A percentile compares a stretch with the other conserved stretches of the same genome.
Evolutionary conservation across 2,113 vertebrate species (phyloP).

Genomic region (Cromileptes altivelis): DNA sequence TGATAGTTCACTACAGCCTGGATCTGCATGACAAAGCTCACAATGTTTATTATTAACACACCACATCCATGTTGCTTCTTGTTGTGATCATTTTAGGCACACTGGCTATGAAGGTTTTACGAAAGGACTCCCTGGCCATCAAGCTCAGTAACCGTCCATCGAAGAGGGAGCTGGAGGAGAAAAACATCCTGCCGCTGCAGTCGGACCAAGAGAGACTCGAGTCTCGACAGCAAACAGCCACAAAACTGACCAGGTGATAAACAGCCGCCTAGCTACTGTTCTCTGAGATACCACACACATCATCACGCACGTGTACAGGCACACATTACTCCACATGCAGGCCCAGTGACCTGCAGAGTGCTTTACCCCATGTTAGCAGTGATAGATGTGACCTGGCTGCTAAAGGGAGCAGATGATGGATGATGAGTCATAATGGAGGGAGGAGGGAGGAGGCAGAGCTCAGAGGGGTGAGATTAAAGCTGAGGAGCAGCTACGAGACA

Average conservation of each 20-base stretch:
- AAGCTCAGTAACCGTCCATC: constrained; percentile 98
- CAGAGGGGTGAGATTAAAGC: constrained; percentile 2
- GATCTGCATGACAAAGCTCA: too few species aligned
- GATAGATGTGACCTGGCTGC: constrained; percentile 28
- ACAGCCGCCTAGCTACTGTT: not conserved
- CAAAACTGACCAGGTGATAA: constrained; percentile 94
- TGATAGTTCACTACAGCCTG: too few species aligned
- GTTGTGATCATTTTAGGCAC: constrained; percentile 83
- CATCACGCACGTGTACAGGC: not conserved
- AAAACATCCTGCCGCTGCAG: constrained; percentile 97
- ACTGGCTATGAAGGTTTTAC: constrained; percentile 94
- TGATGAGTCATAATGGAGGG: constrained; percentile 14
- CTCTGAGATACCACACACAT: not conserved
- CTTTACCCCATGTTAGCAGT: not conserved
- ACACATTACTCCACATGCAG: not conserved
- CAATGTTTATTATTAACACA: not conserved
- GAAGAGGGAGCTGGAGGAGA: constrained; percentile 95
- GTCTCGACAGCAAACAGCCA: constrained; percentile 95
- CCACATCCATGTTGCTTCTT: not conserved
- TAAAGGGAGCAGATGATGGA: constrained; percentile 39
- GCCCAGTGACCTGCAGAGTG: constrained; percentile 6
- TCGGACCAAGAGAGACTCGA: constrained; percentile 94
- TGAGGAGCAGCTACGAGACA: not conserved
- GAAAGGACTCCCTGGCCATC: constrained; percentile 97
- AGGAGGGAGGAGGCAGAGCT: not conserved